Evolutionary conservation across 2,797 vertebrate genomes (phyloP), one percentile per base, ranked within the genome.

Genomic region (Myripristis jacobus): DNA sequence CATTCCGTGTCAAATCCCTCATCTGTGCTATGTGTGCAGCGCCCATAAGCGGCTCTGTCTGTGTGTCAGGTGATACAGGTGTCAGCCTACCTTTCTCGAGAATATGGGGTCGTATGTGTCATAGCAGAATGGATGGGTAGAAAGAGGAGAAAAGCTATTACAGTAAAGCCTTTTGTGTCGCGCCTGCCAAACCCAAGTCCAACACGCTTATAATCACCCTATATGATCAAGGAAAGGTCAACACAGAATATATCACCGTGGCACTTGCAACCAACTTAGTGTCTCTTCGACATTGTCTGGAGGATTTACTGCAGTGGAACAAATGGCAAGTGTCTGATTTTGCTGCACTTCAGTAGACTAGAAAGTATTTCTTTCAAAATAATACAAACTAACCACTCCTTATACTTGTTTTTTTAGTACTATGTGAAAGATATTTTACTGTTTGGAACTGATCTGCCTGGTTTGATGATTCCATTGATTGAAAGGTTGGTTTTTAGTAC

Each of bases 221-320:
- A 81, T 83, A 86, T 84, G 86, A 90, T 83, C 79, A 58, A 19
- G 54, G 31, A 78, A 77, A 84, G 86, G 88, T 89, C 83, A 88
- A 60, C 77, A 50, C 69, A 16, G 72, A 25, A 67, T 82, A 72
- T 70, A 79, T 88, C 82, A 89, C 74, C 79, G 74, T 73, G 82
- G 48, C 80, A 84, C 82, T 72, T 67, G 60, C 70, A 84, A 73
- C 77, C 73, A 81, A 79, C 79, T 84, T 70, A 63, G 48, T 72
- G 84, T 84, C 82, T 77, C 36, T 74, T 29, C 46, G 64, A 71
- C 11, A 18, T 54, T 58, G 76, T 69, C 66, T 74, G 73, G 46
- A 71, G 70, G 58, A 79, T 86, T 84, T 79, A 83, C 25, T 4
- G 38, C 34, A 36, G 11, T 10, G 22, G 18, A 29, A 29, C 27